phyloP scores from a whole-genome alignment of 2,113 vertebrate species.

The Oryzias javanicus region DNA sequence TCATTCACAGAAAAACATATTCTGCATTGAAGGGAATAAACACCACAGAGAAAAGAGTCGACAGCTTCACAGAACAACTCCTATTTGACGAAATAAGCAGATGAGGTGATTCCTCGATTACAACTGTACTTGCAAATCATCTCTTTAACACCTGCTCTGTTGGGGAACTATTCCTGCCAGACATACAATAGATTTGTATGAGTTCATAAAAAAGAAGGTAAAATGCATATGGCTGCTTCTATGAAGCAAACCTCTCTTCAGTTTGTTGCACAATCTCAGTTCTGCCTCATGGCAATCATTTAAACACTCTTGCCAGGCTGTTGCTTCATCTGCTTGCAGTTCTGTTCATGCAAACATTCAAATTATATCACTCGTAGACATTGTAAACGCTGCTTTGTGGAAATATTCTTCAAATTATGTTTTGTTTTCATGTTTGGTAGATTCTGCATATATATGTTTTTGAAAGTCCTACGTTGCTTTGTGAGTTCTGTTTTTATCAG shows the following conservation, averaged over 20 bases:
- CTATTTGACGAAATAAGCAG: background rate
- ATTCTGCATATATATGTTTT: too few relatives aligned
- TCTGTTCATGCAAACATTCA: background rate
- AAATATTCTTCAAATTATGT: constrained; percentile 25
- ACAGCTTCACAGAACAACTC: background rate
- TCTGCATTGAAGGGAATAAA: background rate
- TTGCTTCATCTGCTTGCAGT: constrained; percentile 20
- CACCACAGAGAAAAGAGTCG: background rate
- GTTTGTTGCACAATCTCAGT: constrained; percentile 16
- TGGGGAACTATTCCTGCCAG: background rate
- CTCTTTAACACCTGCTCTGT: background rate
- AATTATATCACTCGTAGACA: background rate
- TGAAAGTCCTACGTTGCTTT: too few relatives aligned
- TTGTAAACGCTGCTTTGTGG: constrained; percentile 21
- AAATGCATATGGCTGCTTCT: background rate
- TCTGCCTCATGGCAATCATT: background rate
- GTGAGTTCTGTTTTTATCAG: too few relatives aligned
- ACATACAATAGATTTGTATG: too few relatives aligned
- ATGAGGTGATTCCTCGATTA: constrained; percentile 6
- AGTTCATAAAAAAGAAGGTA: too few relatives aligned
- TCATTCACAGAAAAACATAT: constrained; percentile 15
- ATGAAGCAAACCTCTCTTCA: background rate
- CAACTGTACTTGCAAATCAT: constrained; percentile 1
- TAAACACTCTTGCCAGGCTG: constrained; percentile 11
- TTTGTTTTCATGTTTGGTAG: background rate